Percentiles rank a stretch among this genome's conserved stretches.
phyloP scores from a whole-genome alignment of 2,113 vertebrate genomes.

The Forbesichthys agassizii region DNA sequence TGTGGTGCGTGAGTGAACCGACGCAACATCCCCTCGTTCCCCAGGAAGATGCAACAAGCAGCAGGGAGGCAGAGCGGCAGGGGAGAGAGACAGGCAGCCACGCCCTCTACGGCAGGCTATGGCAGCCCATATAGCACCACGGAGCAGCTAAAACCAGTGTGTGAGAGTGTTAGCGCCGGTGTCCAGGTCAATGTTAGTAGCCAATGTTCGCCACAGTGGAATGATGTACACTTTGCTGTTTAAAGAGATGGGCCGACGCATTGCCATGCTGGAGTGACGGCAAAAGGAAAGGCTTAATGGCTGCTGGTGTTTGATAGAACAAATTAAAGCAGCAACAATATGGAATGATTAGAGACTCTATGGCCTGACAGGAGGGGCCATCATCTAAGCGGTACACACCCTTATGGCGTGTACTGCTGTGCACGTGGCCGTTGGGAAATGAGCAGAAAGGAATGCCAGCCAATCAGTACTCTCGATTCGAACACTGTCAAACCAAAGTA shows the following conservation, averaged over 20 bases:
- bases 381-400: too few relatives aligned
- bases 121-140: too few relatives aligned
- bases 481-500: background rate
- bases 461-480: background rate
- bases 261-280: background rate
- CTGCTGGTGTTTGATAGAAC: too few relatives aligned
- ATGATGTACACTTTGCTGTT: background rate
- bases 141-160: too few relatives aligned
- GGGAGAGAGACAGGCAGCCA: background rate
- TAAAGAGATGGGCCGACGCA: background rate
- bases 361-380: too few relatives aligned
- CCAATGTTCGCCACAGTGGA: background rate
- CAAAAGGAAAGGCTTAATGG: background rate
- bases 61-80: background rate
- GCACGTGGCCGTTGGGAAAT: too few relatives aligned
- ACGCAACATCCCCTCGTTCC: background rate
- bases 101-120: too few relatives aligned
- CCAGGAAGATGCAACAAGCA: background rate
- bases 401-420: too few relatives aligned
- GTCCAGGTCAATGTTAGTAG: conserved; percentile 40
- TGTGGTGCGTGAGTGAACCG: background rate
- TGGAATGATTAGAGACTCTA: too few relatives aligned
- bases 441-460: background rate
- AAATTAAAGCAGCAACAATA: too few relatives aligned
- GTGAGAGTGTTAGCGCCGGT: conserved; percentile 1